Conservation (phyloP, 2,888 invertebrate genomes). For the Dicyrtoma fusca region DNA sequence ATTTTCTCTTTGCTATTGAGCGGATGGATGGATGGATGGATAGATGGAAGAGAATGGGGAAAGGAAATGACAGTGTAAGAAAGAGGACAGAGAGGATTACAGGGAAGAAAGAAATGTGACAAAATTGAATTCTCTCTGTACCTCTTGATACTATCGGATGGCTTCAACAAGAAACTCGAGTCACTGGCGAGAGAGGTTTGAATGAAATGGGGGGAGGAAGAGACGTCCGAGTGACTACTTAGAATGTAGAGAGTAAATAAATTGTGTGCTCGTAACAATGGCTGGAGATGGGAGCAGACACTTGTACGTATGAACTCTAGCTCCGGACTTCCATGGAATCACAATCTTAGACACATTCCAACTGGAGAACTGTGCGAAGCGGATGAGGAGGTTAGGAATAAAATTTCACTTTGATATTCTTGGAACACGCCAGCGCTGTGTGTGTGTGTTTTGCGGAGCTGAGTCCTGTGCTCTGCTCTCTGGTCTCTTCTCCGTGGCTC, state of each 20-base stretch:
- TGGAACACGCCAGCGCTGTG: constrained; percentile 25
- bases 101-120: not conserved
- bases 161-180: too few species aligned
- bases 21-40: not conserved
- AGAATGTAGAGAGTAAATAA: not conserved
- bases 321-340: not conserved
- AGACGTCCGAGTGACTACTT: not conserved
- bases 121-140: constrained; percentile 13
- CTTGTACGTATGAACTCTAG: not conserved
- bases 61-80: not conserved
- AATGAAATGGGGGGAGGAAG: not conserved
- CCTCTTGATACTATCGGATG: too few species aligned
- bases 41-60: not conserved
- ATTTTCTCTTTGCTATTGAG: too few species aligned
- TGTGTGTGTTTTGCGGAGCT: not conserved
- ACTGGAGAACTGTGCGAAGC: constrained; percentile 25
- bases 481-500: not conserved
- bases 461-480: not conserved
- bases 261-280: not conserved
- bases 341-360: constrained; percentile 26
- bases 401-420: constrained; percentile 24
- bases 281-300: not conserved
- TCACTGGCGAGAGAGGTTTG: not conserved
- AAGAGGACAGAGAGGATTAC: not conserved
- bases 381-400: constrained; percentile 22